These are phyloP conservation scores for Chondrilla cf. caribensis DNA, from an alignment of 37 sponge, comb jelly and placozoan species.

Conservation along the genomic window DNA sequence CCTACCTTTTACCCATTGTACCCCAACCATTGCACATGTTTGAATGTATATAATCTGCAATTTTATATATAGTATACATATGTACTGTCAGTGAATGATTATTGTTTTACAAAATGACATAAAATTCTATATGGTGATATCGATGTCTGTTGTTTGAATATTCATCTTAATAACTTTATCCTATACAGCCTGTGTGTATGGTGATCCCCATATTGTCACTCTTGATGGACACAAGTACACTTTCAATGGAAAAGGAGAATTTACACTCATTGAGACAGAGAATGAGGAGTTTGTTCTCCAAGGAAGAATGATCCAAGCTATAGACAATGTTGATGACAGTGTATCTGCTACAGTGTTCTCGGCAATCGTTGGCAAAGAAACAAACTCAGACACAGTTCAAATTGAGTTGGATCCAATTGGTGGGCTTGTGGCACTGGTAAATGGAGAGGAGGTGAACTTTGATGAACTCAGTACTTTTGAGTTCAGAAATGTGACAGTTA, in stretches of 20 bases:
- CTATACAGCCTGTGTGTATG: slow-evolving; percentile 57
- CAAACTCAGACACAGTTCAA: slow-evolving; percentile 29
- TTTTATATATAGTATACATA: too few relatives aligned
- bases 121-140: too few relatives aligned
- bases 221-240: slow-evolving; percentile 64
- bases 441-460: slow-evolving; percentile 23
- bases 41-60: slow-evolving; percentile 6
- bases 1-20: too few relatives aligned
- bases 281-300: slow-evolving; percentile 53
- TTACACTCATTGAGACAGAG: slow-evolving; percentile 41
- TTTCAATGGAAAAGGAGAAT: slow-evolving; percentile 76
- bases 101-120: too few relatives aligned
- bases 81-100: too few relatives aligned
- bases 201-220: slow-evolving; percentile 71
- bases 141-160: too few relatives aligned
- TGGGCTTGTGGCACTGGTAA: slow-evolving; percentile 1
- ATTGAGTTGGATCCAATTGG: background rate
- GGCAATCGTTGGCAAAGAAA: slow-evolving; percentile 47
- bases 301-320: slow-evolving; percentile 50
- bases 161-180: too few relatives aligned
- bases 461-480: background rate
- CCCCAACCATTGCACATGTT: background rate
- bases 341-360: slow-evolving; percentile 58
- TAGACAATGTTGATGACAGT: background rate
- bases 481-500: slow-evolving; percentile 5